phyloP scores from a whole-genome alignment of 1,140 invertebrate species.

The Trachymyrmex septentrionalis region DNA sequence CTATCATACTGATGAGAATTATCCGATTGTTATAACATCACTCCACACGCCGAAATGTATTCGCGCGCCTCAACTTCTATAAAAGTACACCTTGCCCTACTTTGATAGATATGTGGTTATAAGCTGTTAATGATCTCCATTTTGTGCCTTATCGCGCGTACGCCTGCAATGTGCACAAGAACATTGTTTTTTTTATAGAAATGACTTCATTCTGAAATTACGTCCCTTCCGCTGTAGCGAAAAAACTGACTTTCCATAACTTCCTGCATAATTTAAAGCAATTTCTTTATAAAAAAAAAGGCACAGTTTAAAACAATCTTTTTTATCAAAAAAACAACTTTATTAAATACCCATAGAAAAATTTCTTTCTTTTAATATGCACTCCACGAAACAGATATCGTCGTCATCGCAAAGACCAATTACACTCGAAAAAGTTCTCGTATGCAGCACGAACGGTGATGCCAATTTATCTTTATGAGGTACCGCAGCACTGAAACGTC shows the following conservation, averaged over 20 bases:
- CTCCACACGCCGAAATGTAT: constrained; percentile 24
- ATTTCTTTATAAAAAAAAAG: not conserved
- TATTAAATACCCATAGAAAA: not conserved
- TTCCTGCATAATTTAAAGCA: not conserved
- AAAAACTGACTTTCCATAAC: constrained; percentile 1
- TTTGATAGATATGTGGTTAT: constrained; percentile 52
- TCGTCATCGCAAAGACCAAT: not conserved
- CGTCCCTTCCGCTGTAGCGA: not conserved
- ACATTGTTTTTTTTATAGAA: constrained; percentile 41
- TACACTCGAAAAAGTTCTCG: constrained; percentile 2
- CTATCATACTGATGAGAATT: constrained; percentile 8
- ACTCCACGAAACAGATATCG: not conserved
- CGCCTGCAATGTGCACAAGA: constrained; percentile 5
- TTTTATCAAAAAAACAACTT: not conserved
- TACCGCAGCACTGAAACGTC: constrained; percentile 9
- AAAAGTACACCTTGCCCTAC: constrained; percentile 55
- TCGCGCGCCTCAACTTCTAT: constrained; percentile 42
- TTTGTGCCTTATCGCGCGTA: constrained; percentile 49
- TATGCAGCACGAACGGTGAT: too few relatives aligned
- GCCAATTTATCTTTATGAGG: constrained; percentile 44
- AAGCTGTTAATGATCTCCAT: constrained; percentile 47
- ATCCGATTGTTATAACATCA: constrained; percentile 52
- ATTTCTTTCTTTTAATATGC: not conserved
- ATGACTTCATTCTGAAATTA: constrained; percentile 32
- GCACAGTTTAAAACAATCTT: not conserved